Evolutionary conservation across 2,797 vertebrate species (phyloP), one percentile per base, ranked within the genome.

Genomic region (Premnoplex brunnescens): DNA sequence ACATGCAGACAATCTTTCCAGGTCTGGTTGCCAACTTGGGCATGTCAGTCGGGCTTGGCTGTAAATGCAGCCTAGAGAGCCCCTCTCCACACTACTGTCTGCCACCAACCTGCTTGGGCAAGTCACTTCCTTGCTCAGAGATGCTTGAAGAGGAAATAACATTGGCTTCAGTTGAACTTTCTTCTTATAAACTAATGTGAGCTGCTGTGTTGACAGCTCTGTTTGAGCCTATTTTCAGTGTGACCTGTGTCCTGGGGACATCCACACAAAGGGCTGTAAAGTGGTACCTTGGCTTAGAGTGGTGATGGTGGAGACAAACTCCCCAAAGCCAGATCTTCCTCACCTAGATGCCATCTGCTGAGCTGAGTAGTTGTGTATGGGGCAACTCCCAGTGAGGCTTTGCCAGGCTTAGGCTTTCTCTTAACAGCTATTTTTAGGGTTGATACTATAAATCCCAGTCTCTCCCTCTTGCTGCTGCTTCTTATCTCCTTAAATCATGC

Each of bases 401-500:
- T 95, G 91, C 88, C 88, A 95, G 80, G 39, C 77, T 91, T 72
- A 91, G 76, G 32, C 58, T 94, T 95, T 94, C 76, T 79, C 83
- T 94, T 88, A 88, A 89, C 43, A 78, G 67, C 81, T 94, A 91
- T 95, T 97, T 96, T 96, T 96, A 95, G 91, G 91, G 46, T 79
- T 88, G 80, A 77, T 95, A 80, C 84, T 51, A 74, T 93, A 96
- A 96, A 97, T 96, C 86, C 63, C 28, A 41, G 43, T 74, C 89
- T 94, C 78, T 89, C 68, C 64, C 54, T 94, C 77, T 96, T 67
- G 56, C 77, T 93, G 83, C 67, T 93, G 52, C 64, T 85, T 82
- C 76, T 94, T 96, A 95, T 95, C 93, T 96, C 83, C 83, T 93
- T 96, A 96, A 96, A 95, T 96, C 95, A 95, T 84, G 39, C 58